Base-by-base conservation (phyloP, 92 coral and sea anemone species). In the Paramuricea clavata region DNA sequence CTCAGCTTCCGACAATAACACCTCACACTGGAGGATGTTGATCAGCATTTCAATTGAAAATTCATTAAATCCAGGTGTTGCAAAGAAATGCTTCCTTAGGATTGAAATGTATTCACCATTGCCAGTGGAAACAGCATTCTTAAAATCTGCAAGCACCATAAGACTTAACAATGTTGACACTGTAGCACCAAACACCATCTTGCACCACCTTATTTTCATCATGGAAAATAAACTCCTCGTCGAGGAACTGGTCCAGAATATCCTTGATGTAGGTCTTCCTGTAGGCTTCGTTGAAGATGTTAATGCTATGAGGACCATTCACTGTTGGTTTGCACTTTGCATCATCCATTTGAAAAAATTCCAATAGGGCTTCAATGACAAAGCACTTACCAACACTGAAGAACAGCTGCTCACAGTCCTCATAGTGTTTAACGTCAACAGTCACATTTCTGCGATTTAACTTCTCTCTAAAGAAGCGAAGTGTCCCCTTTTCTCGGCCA, bases 391-490 rank as follows among this genome's bases (percentile, higher is more conserved):
- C n/a, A n/a, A n/a, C n/a, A n/a, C n/a, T n/a, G n/a, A n/a, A n/a
- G n/a, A n/a, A n/a, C n/a, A n/a, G n/a, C n/a, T n/a, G n/a, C n/a
- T n/a, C n/a, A n/a, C n/a, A n/a, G n/a, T n/a, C n/a, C n/a, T n/a
- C n/a, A n/a, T n/a, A n/a, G n/a, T n/a, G 62, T 22, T 67, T 27
- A 3, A 22, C 74, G 21, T 67, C 74, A 22, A 22, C 35, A 67
- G 74, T 67, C 27, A 67, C 74, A 67, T 67, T 67, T 0, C 1
- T 67, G 9, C 74, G 74, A 27, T 67, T 67, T 12, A 67, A 19
- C 25, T 67, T 67, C 74, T 67, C 74, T 33, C 74, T 68, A 21
- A 30, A 68, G 42, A 68, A n/a, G n/a, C n/a, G n/a, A n/a, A n/a
- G n/a, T n/a, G n/a, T n/a, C n/a, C n/a, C n/a, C n/a, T n/a, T n/a